Conservation (phyloP, 2,888 invertebrate species). For the Theretra japonica region DNA sequence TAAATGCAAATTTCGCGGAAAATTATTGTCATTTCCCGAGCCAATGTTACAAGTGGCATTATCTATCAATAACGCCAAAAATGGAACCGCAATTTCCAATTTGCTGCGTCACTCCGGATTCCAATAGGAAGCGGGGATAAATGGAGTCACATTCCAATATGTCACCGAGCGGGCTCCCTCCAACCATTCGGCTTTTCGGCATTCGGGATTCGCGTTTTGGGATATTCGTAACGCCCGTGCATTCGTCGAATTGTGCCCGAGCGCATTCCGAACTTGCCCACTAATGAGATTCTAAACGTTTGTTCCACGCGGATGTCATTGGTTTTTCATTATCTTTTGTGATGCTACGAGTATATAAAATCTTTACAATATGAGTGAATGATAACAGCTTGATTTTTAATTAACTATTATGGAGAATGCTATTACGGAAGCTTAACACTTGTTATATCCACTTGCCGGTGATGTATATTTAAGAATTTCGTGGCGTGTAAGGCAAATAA, state of each 20-base stretch:
- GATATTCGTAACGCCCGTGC: slow-evolving; percentile 62
- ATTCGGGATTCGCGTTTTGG: slow-evolving; percentile 71
- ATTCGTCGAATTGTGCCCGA: slow-evolving; percentile 68
- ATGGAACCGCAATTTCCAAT: slow-evolving; percentile 83
- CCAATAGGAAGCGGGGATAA: slow-evolving; percentile 84
- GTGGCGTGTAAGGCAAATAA: no score
- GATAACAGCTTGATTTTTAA: neutral
- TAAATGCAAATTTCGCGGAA: slow-evolving; percentile 26
- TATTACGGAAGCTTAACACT: no score
- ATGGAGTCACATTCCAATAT: slow-evolving; percentile 85
- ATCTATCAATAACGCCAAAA: slow-evolving; percentile 80
- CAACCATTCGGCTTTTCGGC: slow-evolving; percentile 78
- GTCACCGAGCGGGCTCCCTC: slow-evolving; percentile 75
- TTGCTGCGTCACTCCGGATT: slow-evolving; percentile 84
- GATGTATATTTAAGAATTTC: no score
- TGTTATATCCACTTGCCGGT: no score
- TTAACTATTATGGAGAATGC: no score
- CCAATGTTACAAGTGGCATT: slow-evolving; percentile 70
- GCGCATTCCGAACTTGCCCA: slow-evolving; percentile 62
- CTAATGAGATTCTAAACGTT: slow-evolving; percentile 77
- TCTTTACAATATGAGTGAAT: no score
- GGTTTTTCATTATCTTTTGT: neutral
- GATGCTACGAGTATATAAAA: neutral
- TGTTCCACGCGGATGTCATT: slow-evolving; percentile 16
- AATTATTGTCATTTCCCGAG: slow-evolving; percentile 31